phyloP scores from a whole-genome alignment of 2,113 vertebrate species.

The Scortum barcoo region DNA sequence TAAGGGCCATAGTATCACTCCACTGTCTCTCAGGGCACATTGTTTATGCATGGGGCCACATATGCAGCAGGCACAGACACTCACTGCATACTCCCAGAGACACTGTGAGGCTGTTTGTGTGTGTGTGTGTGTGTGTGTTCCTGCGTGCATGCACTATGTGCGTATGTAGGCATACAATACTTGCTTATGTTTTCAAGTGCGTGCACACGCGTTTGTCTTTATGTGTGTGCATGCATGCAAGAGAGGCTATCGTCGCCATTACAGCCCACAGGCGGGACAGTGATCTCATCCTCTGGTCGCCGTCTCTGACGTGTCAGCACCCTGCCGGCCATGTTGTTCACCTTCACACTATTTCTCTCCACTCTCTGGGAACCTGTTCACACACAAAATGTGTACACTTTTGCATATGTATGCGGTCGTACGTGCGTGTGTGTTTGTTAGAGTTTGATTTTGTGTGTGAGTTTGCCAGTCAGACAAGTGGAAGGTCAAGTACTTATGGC shows the following conservation, averaged over 20 bases:
- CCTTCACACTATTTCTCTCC: constrained; percentile 58
- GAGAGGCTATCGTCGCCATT: constrained; percentile 32
- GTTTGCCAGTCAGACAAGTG: constrained; percentile 69
- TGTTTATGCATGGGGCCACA: constrained; percentile 83
- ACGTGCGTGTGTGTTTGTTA: constrained; percentile 23
- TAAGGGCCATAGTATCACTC: constrained; percentile 82
- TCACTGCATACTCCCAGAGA: constrained; percentile 73
- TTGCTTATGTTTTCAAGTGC: constrained; percentile 48
- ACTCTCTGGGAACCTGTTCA: constrained; percentile 47
- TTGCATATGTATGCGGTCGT: constrained; percentile 63
- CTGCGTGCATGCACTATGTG: constrained; percentile 41
- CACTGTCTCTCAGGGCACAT: constrained; percentile 81
- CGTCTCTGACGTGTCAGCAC: constrained; percentile 61
- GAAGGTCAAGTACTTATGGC: constrained; percentile 74
- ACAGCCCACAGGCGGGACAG: constrained; percentile 59
- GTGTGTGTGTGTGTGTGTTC: constrained; percentile 12
- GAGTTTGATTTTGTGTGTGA: constrained; percentile 56
- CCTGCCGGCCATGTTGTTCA: constrained; percentile 68
- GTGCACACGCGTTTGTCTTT: constrained; percentile 17
- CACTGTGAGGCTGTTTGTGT: constrained; percentile 51
- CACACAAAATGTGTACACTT: constrained; percentile 27
- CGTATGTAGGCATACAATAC: constrained; percentile 1
- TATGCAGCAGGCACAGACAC: constrained; percentile 74
- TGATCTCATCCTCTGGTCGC: constrained; percentile 72
- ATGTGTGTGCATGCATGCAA: constrained; percentile 8